Base-by-base conservation (phyloP, 1,140 invertebrate species). In the Ceratoteleas bidentatus region DNA sequence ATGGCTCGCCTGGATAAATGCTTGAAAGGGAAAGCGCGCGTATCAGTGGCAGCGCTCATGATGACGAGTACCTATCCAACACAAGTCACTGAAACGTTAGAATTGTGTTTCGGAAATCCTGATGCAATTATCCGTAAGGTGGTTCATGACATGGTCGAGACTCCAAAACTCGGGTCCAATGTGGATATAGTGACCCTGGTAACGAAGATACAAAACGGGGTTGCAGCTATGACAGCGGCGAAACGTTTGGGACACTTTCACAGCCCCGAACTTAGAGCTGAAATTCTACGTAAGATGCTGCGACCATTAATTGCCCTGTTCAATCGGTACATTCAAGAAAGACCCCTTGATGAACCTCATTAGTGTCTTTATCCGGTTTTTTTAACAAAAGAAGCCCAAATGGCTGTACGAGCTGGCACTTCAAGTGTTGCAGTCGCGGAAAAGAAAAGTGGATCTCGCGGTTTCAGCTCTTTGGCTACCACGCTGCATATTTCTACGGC, bases 101-200 rank as follows among this genome's bases (percentile, higher is more conserved):
- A 73, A n/a, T 33, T 73, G 36, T 11, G 70, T 0, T 64, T 64
- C 15, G 70, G 70, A 11, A 57, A 64, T 45, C 15, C 36, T 11
- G 47, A 62, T 13, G 9, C 11, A 1, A 57, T 73, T 5, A 7
- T 47, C 3, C 13, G 24, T 7, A 64, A 64, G 13, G 33, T 74
- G 0, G 38, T 62, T n/a, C 2, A 9, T 0, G 52, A 57, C n/a
- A 74, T 57, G 7, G 32, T 49, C 15, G 38, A 34, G 4, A 6
- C 58, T 32, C 60, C 60, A 2, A 49, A 24, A 4, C 9, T 74
- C 0, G 16, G 10, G 6, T 16, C 15, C 3, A 47, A 54, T 10
- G 13, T 6, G 9, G 33, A 58, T n/a, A 0, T 72, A 40, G 13
- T 53, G 3, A 16, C 11, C 4, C 32, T 74, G 9, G 58, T 60